A percentile compares a stretch with the other conserved stretches of the same genome.
Evolutionary conservation across 2,797 vertebrate species (phyloP).

Genomic region (Danio kyathit): DNA sequence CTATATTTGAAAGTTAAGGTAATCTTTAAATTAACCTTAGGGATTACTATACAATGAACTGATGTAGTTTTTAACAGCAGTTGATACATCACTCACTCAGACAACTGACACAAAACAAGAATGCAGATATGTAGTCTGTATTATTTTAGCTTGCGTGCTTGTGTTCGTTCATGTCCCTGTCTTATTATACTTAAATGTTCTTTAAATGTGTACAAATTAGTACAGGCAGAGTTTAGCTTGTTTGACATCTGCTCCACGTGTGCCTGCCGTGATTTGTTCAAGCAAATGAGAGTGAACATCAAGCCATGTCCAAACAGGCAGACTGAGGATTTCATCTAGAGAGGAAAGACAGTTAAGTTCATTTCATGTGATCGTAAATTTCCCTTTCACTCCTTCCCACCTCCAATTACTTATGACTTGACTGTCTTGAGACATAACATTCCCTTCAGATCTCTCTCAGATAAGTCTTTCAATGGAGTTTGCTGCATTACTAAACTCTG

Average conservation of each 20-base stretch:
- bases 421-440: slow-evolving; percentile 39
- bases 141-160: background rate
- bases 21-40: background rate
- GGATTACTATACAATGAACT: background rate
- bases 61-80: background rate
- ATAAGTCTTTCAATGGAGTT: slow-evolving; percentile 34
- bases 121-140: background rate
- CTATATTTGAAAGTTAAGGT: too few species aligned
- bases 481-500: background rate
- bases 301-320: slow-evolving; percentile 1
- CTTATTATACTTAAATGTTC: background rate
- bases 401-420: slow-evolving; percentile 16
- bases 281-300: background rate
- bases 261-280: slow-evolving; percentile 9
- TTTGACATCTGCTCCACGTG: slow-evolving; percentile 18
- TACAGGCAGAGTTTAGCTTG: background rate
- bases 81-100: background rate
- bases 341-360: slow-evolving; percentile 14
- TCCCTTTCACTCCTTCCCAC: background rate
- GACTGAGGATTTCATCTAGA: background rate
- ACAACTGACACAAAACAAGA: background rate
- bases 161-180: background rate
- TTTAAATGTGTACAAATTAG: background rate
- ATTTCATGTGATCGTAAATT: slow-evolving; percentile 33
- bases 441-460: slow-evolving; percentile 23